Evolutionary conservation across 2,113 vertebrate genomes (phyloP).

Genomic region (Apistogramma diplotaenia): DNA sequence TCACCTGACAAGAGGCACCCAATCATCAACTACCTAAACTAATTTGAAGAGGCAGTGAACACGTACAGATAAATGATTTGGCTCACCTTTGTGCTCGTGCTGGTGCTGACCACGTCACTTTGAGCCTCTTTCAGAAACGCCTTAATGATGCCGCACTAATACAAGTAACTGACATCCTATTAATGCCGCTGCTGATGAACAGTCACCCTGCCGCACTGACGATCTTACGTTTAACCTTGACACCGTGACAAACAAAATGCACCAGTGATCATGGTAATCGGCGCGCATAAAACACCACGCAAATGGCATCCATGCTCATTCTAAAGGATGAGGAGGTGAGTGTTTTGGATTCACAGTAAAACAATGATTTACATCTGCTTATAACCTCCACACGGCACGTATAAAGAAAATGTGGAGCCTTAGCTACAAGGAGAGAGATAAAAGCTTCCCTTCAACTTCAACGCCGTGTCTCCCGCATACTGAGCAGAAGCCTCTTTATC

Average conservation of each 20-base stretch:
- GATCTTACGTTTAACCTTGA: background rate
- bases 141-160: background rate
- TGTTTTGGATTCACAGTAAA: slow-evolving; percentile 36
- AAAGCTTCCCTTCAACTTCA: slow-evolving; percentile 47
- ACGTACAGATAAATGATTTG: background rate
- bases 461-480: slow-evolving; percentile 42
- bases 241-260: background rate
- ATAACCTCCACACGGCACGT: slow-evolving; percentile 33
- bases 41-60: background rate
- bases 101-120: background rate
- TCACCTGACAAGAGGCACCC: background rate
- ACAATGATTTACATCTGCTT: slow-evolving; percentile 46
- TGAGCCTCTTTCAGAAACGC: background rate
- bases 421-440: slow-evolving; percentile 44
- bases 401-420: slow-evolving; percentile 42
- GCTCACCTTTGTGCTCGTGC: background rate
- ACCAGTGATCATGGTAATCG: background rate
- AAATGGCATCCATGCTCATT: background rate
- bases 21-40: background rate
- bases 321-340: background rate
- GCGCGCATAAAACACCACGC: background rate
- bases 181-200: background rate
- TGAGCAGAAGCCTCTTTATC: slow-evolving; percentile 56
- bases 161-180: background rate
- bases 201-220: background rate